phyloP scores from a whole-genome alignment of 2,113 vertebrate species.

The Callorhinus ursinus region DNA sequence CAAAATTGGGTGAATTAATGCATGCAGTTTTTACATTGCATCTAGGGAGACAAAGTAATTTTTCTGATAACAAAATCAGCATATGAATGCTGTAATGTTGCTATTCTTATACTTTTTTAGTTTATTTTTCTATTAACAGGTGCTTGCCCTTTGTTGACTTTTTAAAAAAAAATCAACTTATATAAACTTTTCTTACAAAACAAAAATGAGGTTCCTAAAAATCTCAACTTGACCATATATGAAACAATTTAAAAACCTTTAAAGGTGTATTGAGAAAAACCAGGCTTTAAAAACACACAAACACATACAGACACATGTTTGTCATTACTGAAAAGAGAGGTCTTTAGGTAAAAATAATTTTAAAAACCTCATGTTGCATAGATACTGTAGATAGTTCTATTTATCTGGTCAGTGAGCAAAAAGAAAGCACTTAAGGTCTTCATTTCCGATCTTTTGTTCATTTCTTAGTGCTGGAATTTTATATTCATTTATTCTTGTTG shows the following conservation, averaged over 20 bases:
- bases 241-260: neutral
- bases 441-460: neutral
- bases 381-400: neutral
- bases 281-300: neutral
- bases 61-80: conserved; percentile 4
- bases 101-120: neutral
- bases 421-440: neutral
- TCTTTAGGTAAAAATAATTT: neutral
- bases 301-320: too few relatives aligned
- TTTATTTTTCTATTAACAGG: neutral
- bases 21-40: neutral
- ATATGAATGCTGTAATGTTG: neutral
- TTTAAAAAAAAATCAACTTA: neutral
- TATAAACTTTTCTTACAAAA: neutral
- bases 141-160: neutral
- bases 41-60: neutral
- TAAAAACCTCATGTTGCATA: neutral
- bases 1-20: neutral
- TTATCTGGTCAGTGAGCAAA: neutral
- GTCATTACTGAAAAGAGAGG: neutral
- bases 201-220: neutral
- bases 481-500: neutral
- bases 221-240: neutral
- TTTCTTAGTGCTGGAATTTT: neutral
- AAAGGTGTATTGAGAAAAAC: neutral